Base-by-base conservation (phyloP, 64 coral and sea anemone species). In the Stylophora pistillata region DNA sequence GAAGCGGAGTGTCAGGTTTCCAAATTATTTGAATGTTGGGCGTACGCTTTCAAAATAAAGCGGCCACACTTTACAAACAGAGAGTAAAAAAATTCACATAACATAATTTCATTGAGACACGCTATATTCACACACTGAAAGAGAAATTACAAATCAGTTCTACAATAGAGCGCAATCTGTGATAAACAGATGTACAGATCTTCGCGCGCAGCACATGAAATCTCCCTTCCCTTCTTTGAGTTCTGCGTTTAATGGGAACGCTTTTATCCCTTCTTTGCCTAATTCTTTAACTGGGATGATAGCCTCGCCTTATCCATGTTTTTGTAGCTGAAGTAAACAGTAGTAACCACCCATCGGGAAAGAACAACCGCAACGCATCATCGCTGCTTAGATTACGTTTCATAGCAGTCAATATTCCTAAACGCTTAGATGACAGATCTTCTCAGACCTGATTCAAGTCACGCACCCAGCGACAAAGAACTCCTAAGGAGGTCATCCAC, bases 361-460 rank as follows among this genome's bases (percentile, higher is more conserved):
- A 18, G 61, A 82, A 20, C 30, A 82, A 82, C 59, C 57, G 30
- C 58, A 64, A 23, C 57, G 31, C 79, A 65, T 82, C 80, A 69
- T 70, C 62, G 33, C 33, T 53, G 13, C 62, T 69, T 15, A 84
- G 31, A 84, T 69, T 65, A 64, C 56, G 79, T 47, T 82, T 69
- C 58, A 63, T 17, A 26, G 33, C 80, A 70, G 34, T 84, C 80
- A 84, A 41, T 84, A 84, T 70, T 84, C 34, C 79, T 84, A 84
- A 84, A n/a, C 80, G 34, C 69, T 34, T 62, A 62, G 69, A 68
- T 84, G 80, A 84, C 80, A 84, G 80, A 84, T 84, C 80, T 84
- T 53, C 31, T 66, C 53, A 54, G 80, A 21, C 34, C 62, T 70
- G 16, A 21, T 13, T 31, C 47, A 70, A 84, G 80, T 84, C 80